Evolutionary conservation across 2,888 invertebrate species (phyloP), one percentile per base, ranked within the genome.

Genomic region (Pollenia angustigena): DNA sequence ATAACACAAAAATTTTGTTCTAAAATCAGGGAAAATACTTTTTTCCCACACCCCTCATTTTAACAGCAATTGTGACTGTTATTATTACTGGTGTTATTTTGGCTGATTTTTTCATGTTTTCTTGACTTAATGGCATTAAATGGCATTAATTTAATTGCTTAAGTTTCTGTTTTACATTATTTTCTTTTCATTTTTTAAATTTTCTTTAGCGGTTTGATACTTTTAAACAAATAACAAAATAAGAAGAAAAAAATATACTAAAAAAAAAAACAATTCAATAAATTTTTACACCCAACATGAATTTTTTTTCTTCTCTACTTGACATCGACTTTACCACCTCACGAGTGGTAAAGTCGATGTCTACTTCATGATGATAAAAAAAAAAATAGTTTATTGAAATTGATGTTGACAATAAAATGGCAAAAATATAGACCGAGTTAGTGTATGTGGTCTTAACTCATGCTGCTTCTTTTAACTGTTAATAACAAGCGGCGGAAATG

Each of bases 61-160:
- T 8, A n/a, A 52, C 12, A 44, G n/a, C 69, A 52, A 56, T 11
- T 46, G 62, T 72, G 40, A 4, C 52, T 81, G 64, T 48, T 50
- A 60, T 54, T 74, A 74, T 48, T 74, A 56, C 48, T 68, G 40
- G 60, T 54, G 42, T 80, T 74, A 68, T 72, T 71, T 87, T 78
- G 48, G 76, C 60, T 78, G 76, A 81, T 72, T 68, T 85, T 54
- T 72, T 81, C 71, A 76, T 81, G 81, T 81, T 71, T 80, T 80
- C 76, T 48, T 72, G 54, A 83, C 71, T 83, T 80, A 83, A 80
- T 80, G 66, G 60, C 71, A 74, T 58, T 2, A 72, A 81, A 74
- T 76, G 58, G 68, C 76, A 87, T 83, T 87, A 83, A 81, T 83
- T 83, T 87, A 83, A 81, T 83, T 60, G 80, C 80, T 58, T 80